Evolutionary conservation across 2,113 vertebrate species (phyloP), one percentile per base, ranked within the genome.

Genomic region (Macroglossus sobrinus): DNA sequence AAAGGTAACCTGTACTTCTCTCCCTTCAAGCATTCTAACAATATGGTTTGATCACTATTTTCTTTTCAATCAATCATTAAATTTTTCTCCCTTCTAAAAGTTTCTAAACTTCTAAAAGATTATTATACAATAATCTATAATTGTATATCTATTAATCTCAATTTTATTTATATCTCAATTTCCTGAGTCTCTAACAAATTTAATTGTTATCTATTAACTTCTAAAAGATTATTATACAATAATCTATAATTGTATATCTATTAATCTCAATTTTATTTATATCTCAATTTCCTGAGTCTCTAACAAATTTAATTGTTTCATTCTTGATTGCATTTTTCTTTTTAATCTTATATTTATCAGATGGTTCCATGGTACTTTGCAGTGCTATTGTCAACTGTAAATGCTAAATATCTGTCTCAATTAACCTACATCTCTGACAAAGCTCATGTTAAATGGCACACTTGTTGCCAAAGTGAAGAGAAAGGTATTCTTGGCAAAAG

Each of bases 11-110:
- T 35, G 0, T 21, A 19, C 13, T 18, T 24, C 59, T 88, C 8
- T 74, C 33, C 28, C 30, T 84, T 64, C 69, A 63, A 85, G 69
- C 69, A 40, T 75, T 68, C 38, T 82, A 16, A 82, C 57, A 86
- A 33, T 47, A 50, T 33, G 9, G 35, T 40, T 95, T 93, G 45
- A 78, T 84, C 55, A 86, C 43, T 72, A 13, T 59, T 93, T 85
- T 82, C 61, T 93, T 96, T 79, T 94, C 74, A 85, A 71, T 68
- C 40, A 93, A 71, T 68, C 45, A 93, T 59, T 63, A 80, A 50
- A 64, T 35, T 91, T 91, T 80, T 78, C 45, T 90, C 22, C 7
- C 9, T 79, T 47, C 57, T 50, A 69, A 86, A 69, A 94, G n/a
- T n/a, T n/a, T n/a, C n/a, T n/a, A n/a, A n/a, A n/a, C n/a, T n/a